Percentiles rank a stretch among this genome's conserved stretches.
phyloP scores from a whole-genome alignment of 1,140 invertebrate genomes.

The Dendroctonus ponderosae region DNA sequence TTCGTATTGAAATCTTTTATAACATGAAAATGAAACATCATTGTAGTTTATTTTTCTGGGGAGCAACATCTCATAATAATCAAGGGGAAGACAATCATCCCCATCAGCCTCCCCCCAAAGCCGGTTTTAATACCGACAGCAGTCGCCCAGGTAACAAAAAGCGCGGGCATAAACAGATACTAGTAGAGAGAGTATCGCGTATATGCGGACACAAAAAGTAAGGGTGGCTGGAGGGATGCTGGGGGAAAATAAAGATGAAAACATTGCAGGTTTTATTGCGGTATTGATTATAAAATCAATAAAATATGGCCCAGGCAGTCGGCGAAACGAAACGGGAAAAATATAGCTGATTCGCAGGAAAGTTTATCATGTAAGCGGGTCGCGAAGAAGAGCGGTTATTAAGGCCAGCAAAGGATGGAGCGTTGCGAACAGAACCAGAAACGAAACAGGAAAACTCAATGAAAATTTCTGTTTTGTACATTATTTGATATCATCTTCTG shows the following conservation, averaged over 20 bases:
- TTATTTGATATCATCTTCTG: too few relatives aligned
- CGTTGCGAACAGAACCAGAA: too few relatives aligned
- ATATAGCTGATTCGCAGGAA: conserved; percentile 49
- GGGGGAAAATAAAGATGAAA: conserved; percentile 52
- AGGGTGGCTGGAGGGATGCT: conserved; percentile 40
- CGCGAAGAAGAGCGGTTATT: too few relatives aligned
- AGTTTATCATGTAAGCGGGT: conserved; percentile 38
- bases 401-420: too few relatives aligned
- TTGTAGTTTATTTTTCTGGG: not conserved
- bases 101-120: conserved; percentile 7
- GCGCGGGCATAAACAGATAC: conserved; percentile 21
- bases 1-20: too few relatives aligned
- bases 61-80: not conserved
- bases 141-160: conserved; percentile 35
- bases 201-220: conserved; percentile 35
- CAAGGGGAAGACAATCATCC: not conserved
- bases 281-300: conserved; percentile 55
- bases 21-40: conserved; percentile 3
- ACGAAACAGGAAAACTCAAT: too few relatives aligned
- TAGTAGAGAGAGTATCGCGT: conserved; percentile 29
- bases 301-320: conserved; percentile 50
- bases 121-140: conserved; percentile 26
- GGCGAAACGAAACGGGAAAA: conserved; percentile 48
- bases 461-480: too few relatives aligned
- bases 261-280: conserved; percentile 55